Percentiles rank a stretch among this genome's conserved stretches.
Evolutionary conservation across 2,797 vertebrate genomes (phyloP).

Genomic region (Euphonia xanthogaster): DNA sequence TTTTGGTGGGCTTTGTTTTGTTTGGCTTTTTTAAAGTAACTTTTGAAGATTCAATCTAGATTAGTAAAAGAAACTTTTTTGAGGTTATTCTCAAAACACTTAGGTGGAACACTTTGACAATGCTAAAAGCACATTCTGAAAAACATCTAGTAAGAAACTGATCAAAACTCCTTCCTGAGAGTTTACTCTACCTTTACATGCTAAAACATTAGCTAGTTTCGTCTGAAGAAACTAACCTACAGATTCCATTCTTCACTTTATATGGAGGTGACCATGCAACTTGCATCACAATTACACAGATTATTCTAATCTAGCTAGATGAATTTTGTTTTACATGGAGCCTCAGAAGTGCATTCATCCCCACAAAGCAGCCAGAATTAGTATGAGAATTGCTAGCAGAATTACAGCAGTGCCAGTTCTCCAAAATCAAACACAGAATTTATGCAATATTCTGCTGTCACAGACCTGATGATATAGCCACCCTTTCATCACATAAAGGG

Average conservation of each 20-base stretch:
- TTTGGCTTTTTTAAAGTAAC: background rate
- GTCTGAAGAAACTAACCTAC: background rate
- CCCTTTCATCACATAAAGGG: constrained; percentile 55
- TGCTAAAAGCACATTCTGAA: background rate
- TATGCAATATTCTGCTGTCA: constrained; percentile 54
- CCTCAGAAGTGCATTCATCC: background rate
- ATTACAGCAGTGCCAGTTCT: constrained; percentile 37
- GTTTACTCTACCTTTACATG: background rate
- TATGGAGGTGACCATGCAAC: background rate
- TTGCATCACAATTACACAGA: background rate
- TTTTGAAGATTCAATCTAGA: background rate
- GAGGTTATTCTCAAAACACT: background rate
- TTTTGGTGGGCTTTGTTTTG: background rate
- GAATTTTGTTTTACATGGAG: background rate
- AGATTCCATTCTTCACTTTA: background rate
- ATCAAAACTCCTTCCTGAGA: background rate
- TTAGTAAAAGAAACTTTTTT: background rate
- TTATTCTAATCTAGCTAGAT: background rate
- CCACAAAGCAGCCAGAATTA: constrained; percentile 6
- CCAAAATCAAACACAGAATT: constrained; percentile 49
- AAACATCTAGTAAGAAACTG: background rate
- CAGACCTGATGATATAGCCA: constrained; percentile 51
- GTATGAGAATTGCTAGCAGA: constrained; percentile 7
- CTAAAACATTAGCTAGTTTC: background rate
- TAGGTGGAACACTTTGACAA: background rate